phyloP scores from a whole-genome alignment of 2,888 invertebrate genomes.

The Hydraecia micacea region DNA sequence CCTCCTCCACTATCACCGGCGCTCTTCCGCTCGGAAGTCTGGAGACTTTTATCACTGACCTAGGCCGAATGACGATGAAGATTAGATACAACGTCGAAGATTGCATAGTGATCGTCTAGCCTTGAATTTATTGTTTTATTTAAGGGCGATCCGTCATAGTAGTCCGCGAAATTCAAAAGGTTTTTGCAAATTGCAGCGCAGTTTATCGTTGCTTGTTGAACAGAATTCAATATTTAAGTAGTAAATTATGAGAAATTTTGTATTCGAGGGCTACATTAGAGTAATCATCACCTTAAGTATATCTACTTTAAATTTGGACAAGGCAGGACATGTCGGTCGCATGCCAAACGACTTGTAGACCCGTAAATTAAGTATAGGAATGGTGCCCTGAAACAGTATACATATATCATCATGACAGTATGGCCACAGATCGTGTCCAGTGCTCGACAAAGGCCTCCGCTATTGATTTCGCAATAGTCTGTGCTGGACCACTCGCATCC shows the following conservation, averaged over 20 bases:
- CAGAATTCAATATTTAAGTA: not conserved
- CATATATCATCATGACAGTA: not conserved
- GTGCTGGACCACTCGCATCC: not conserved
- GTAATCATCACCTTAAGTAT: too few relatives aligned
- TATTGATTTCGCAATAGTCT: not conserved
- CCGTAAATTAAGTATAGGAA: not conserved
- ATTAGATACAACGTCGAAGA: conserved; percentile 2
- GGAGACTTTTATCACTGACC: too few relatives aligned
- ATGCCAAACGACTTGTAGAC: not conserved
- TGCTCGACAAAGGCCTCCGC: not conserved
- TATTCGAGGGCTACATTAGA: not conserved
- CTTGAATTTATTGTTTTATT: not conserved
- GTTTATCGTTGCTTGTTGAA: not conserved
- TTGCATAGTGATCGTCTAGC: not conserved
- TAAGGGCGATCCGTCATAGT: not conserved
- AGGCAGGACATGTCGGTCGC: not conserved
- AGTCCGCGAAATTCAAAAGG: not conserved
- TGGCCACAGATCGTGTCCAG: not conserved
- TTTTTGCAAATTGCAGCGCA: not conserved
- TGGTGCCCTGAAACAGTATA: not conserved
- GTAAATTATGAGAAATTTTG: not conserved
- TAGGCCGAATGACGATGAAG: too few relatives aligned
- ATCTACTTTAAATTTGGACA: not conserved
- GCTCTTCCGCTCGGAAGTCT: too few relatives aligned
- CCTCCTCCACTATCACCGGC: too few relatives aligned